Evolutionary conservation across 2,113 vertebrate genomes (phyloP).

Genomic region (Callipepla californica): DNA sequence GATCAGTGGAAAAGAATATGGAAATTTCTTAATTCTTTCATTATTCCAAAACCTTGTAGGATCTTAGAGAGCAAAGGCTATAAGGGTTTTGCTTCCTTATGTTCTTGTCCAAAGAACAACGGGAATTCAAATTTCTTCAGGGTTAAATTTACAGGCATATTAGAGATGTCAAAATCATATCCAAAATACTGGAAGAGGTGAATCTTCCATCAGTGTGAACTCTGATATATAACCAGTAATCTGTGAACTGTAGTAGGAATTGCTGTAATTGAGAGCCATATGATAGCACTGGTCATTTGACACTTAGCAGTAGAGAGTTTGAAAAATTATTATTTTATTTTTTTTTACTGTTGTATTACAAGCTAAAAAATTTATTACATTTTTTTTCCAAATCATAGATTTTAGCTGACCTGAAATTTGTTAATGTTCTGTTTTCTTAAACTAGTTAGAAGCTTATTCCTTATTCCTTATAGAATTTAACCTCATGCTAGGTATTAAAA

Average conservation of each 20-base stretch:
- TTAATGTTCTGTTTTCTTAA: background rate
- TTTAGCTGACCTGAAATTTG: background rate
- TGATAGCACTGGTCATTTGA: background rate
- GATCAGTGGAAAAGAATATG: too few species aligned
- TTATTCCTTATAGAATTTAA: background rate
- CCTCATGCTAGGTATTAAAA: background rate
- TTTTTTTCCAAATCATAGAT: background rate
- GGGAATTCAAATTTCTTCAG: background rate
- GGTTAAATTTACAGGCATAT: background rate
- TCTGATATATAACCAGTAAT: background rate
- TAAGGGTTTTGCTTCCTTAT: background rate
- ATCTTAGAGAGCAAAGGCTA: too few species aligned
- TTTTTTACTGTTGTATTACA: background rate
- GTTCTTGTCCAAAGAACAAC: background rate
- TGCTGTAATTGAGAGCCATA: background rate
- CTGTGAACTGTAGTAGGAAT: background rate
- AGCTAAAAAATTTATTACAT: background rate
- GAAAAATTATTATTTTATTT: background rate
- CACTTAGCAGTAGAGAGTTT: background rate
- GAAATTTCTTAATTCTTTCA: too few species aligned
- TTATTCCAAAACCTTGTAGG: too few species aligned
- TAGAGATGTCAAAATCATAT: background rate
- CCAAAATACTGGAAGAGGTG: background rate
- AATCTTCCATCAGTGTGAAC: background rate
- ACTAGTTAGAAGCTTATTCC: background rate